Percentiles rank a stretch among this genome's conserved stretches.
Conservation (phyloP, 1,140 invertebrate species). For the Meloidogyne exigua region DNA sequence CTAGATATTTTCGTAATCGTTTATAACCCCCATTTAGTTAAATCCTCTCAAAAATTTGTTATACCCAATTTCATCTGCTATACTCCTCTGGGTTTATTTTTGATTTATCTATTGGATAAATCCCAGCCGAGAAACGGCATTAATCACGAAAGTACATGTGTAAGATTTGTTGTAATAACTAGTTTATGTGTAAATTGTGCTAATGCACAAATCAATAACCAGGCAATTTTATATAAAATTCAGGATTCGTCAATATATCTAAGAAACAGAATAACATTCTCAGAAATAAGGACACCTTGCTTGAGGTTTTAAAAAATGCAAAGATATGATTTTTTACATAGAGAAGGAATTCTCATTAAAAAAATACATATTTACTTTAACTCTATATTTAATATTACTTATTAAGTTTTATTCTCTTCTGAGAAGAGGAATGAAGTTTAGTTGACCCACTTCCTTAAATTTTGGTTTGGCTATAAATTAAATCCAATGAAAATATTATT, state of each 20-base stretch:
- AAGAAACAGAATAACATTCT: background rate
- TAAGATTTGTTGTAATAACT: background rate
- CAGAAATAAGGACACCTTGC: background rate
- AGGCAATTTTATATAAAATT: background rate
- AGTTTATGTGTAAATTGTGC: background rate
- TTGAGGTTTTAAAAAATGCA: too few species aligned
- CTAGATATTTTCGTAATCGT: background rate
- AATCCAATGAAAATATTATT: constrained; percentile 22
- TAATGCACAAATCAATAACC: background rate
- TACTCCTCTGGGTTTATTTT: background rate
- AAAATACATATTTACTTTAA: too few species aligned
- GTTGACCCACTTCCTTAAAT: background rate
- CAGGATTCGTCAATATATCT: too few species aligned
- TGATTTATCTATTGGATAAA: constrained; percentile 25
- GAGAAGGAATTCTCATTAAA: too few species aligned
- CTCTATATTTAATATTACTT: too few species aligned
- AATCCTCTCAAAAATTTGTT: background rate
- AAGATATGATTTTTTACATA: too few species aligned
- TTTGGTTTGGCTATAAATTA: constrained; percentile 23
- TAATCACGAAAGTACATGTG: background rate
- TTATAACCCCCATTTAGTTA: background rate
- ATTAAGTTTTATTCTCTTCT: background rate
- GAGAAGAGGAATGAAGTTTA: background rate
- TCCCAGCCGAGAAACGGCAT: constrained; percentile 9
- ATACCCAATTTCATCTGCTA: background rate